Evolutionary conservation across 1,140 invertebrate species (phyloP).

Genomic region (Aphaenogaster ashmeadi): DNA sequence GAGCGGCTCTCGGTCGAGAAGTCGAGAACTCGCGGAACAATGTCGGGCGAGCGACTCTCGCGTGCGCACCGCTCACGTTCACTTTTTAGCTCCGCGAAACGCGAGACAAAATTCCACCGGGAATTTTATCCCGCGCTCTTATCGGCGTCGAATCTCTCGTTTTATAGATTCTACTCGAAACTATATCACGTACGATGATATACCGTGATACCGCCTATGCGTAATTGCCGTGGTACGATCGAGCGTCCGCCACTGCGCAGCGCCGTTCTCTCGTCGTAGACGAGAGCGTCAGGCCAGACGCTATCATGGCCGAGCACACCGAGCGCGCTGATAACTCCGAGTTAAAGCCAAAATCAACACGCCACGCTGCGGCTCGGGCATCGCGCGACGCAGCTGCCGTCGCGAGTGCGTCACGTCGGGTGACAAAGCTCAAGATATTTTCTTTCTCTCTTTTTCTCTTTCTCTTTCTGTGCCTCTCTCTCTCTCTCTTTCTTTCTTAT

Average conservation of each 20-base stretch:
- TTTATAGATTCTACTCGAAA: not conserved
- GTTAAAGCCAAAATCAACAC: constrained; percentile 68
- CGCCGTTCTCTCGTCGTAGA: not conserved
- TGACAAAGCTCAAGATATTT: constrained; percentile 66
- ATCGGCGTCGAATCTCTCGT: constrained; percentile 5
- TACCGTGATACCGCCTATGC: not conserved
- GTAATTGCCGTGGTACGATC: not conserved
- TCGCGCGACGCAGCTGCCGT: constrained; percentile 61
- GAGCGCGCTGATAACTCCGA: constrained; percentile 50
- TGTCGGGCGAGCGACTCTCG: constrained; percentile 12
- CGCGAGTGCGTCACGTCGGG: constrained; percentile 70
- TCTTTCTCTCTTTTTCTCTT: constrained; percentile 1
- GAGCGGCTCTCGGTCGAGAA: constrained; percentile 2
- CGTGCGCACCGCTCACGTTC: not conserved
- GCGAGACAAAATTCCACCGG: not conserved
- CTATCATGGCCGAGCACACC: constrained; percentile 59
- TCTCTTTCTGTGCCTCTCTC: not conserved
- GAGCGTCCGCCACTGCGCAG: constrained; percentile 12
- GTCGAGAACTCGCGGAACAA: constrained; percentile 45
- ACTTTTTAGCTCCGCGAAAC: not conserved
- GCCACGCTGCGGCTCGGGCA: not conserved
- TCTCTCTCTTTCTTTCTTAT: not conserved
- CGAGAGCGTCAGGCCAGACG: constrained; percentile 38
- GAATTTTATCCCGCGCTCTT: constrained; percentile 1
- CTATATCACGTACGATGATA: constrained; percentile 6